Conservation (phyloP, 2,888 invertebrate species). For the Melipona beecheii region DNA sequence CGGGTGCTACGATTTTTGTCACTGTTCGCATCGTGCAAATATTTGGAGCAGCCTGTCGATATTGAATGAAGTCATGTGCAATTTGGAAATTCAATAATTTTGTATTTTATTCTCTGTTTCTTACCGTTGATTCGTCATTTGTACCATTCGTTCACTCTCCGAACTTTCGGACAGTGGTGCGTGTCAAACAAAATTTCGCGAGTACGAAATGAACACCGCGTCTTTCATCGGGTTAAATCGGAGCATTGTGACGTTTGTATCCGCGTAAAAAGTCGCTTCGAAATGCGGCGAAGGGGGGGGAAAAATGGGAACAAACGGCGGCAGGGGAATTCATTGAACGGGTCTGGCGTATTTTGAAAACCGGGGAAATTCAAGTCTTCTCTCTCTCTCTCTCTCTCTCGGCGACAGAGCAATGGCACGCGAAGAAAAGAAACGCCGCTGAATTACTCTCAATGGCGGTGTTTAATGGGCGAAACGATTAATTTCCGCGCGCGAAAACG, state of each 20-base stretch:
- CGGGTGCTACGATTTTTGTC: no score
- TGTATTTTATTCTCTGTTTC: no score
- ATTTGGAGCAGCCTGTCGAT: no score
- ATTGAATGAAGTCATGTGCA: no score
- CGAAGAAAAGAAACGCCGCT: slow-evolving; percentile 48
- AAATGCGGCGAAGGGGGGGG: neutral
- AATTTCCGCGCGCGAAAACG: slow-evolving; percentile 56
- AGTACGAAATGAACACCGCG: neutral
- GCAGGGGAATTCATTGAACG: slow-evolving; percentile 5
- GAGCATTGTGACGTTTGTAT: neutral
- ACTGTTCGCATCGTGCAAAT: no score
- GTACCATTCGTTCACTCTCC: no score
- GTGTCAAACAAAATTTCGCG: no score
- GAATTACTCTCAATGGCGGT: slow-evolving; percentile 54
- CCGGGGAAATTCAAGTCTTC: slow-evolving; percentile 27
- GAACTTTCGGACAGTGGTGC: no score
- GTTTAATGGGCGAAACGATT: slow-evolving; percentile 60
- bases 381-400: no score
- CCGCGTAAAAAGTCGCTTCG: neutral
- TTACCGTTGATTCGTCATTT: no score
- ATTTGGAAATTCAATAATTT: no score
- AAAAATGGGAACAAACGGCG: neutral
- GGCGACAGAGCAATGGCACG: slow-evolving; percentile 21
- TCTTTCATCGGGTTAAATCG: neutral
- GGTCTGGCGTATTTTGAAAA: slow-evolving; percentile 21